A percentile compares a stretch with the other conserved stretches of the same genome.
phyloP scores from a whole-genome alignment of 1,140 invertebrate genomes.

The Euglossa dilemma region DNA sequence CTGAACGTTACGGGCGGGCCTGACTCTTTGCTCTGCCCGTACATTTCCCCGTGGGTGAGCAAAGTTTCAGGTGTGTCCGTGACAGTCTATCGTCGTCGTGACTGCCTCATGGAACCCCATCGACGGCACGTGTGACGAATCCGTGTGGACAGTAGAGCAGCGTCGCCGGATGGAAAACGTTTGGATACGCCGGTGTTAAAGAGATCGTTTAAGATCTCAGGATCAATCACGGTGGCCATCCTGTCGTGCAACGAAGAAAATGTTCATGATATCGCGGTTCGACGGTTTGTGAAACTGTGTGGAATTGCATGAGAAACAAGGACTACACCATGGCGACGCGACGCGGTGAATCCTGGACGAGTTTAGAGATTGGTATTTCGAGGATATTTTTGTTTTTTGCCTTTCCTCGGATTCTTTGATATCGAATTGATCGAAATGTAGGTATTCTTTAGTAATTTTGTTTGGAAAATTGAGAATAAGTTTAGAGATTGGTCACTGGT shows the following conservation, averaged over 20 bases:
- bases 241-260: background rate
- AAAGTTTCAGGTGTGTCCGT: conserved; percentile 82
- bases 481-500: too few relatives aligned
- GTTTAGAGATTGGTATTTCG: too few relatives aligned
- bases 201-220: too few relatives aligned
- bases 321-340: too few relatives aligned
- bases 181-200: background rate
- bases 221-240: background rate
- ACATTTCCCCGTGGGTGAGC: conserved; percentile 75
- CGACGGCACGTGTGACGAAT: background rate
- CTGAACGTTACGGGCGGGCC: conserved; percentile 76
- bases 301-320: background rate
- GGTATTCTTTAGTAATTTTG: too few relatives aligned
- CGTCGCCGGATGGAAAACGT: background rate
- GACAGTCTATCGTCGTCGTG: conserved; percentile 45
- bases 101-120: background rate
- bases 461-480: too few relatives aligned
- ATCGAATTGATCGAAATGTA: too few relatives aligned
- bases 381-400: too few relatives aligned
- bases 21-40: conserved; percentile 81
- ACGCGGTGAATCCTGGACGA: too few relatives aligned
- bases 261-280: background rate
- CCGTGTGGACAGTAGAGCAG: background rate
- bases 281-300: background rate
- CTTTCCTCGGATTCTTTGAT: too few relatives aligned